Conservation (phyloP, 64 coral and sea anemone species). For the Pachyseris speciosa region DNA sequence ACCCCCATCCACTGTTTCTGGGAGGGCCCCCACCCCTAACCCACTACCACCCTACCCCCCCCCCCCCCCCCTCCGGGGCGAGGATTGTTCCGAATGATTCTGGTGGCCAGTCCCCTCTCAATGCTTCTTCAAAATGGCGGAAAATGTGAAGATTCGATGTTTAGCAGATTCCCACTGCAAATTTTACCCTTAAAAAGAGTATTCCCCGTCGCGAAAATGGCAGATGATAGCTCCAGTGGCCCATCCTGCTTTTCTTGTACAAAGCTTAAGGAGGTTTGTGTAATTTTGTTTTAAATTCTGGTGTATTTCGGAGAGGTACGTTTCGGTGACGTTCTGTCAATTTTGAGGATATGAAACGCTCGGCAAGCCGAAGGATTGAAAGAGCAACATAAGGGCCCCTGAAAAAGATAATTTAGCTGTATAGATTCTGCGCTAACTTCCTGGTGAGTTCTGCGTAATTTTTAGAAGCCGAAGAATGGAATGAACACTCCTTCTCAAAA, state of each 20-base stretch:
- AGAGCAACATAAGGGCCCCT: not conserved
- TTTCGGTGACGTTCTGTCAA: not conserved
- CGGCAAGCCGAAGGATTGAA: not conserved
- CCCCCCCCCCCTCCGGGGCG: too few relatives aligned
- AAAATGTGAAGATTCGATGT: not conserved
- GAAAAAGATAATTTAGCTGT: too few relatives aligned
- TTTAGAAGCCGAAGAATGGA: too few relatives aligned
- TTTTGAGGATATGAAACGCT: too few relatives aligned
- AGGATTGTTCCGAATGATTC: too few relatives aligned
- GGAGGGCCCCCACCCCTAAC: too few relatives aligned
- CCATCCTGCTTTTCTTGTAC: constrained; percentile 22
- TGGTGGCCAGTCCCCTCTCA: not conserved
- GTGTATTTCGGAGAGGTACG: not conserved
- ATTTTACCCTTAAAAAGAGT: not conserved
- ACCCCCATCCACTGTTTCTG: too few relatives aligned
- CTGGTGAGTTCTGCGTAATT: not conserved
- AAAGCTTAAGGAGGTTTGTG: constrained; percentile 32
- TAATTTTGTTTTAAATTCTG: not conserved
- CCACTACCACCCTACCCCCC: too few relatives aligned
- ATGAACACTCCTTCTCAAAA: too few relatives aligned
- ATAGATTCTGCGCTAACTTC: not conserved
- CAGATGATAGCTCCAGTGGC: not conserved
- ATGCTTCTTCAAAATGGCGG: not conserved
- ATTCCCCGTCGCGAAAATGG: not conserved
- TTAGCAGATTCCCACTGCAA: not conserved